Conservation (phyloP, 2,113 vertebrate species). For the Tragelaphus strepsiceros region DNA sequence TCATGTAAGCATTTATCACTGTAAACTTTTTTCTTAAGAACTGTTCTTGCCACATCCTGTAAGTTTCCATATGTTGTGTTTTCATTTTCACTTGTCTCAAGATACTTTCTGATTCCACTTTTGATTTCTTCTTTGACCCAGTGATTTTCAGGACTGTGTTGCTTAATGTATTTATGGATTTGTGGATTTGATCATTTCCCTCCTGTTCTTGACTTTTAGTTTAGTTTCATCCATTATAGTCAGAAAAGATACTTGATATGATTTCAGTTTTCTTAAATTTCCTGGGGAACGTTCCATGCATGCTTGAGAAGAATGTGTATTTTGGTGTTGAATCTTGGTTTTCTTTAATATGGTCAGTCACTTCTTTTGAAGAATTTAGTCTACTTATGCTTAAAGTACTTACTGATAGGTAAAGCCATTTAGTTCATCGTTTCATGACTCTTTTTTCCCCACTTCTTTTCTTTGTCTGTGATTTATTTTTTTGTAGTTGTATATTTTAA, state of each 20-base stretch:
- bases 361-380: not conserved
- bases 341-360: not conserved
- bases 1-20: not conserved
- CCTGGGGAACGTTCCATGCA: not conserved
- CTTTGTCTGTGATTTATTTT: not conserved
- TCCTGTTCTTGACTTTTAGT: not conserved
- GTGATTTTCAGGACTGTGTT: not conserved
- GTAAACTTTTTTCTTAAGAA: not conserved
- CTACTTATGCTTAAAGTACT: not conserved
- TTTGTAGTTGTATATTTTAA: not conserved
- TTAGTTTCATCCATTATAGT: not conserved
- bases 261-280: not conserved
- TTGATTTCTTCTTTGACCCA: not conserved
- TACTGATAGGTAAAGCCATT: not conserved
- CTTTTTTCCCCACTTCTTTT: not conserved
- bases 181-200: not conserved
- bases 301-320: not conserved
- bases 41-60: not conserved
- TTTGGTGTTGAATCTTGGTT: not conserved
- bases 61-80: not conserved
- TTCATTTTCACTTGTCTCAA: not conserved
- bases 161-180: not conserved
- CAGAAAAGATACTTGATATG: not conserved
- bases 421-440: not conserved
- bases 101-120: not conserved